Percentiles rank a stretch among this genome's conserved stretches.
phyloP scores from a whole-genome alignment of 2,113 vertebrate genomes.

The Hepsetus odoe region DNA sequence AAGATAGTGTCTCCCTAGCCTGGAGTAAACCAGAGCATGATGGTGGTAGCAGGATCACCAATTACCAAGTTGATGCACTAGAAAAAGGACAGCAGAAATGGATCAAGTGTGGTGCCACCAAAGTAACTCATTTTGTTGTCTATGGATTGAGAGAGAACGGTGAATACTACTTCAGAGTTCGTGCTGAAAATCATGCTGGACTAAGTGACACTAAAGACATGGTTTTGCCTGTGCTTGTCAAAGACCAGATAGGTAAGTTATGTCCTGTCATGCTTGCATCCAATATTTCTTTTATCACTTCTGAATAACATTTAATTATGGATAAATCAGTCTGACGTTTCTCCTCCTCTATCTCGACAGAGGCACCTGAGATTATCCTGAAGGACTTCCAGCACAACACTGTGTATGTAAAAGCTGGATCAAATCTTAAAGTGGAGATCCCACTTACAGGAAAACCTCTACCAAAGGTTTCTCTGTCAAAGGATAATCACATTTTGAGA shows the following conservation, averaged over 20 bases:
- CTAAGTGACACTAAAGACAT: constrained; percentile 91
- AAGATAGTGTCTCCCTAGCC: constrained; percentile 88
- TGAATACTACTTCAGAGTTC: constrained; percentile 96
- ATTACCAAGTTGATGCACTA: constrained; percentile 88
- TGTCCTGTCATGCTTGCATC: neutral
- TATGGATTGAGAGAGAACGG: constrained; percentile 88
- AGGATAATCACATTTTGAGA: constrained; percentile 84
- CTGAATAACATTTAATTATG: neutral
- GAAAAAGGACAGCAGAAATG: constrained; percentile 97
- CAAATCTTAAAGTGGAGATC: constrained; percentile 95
- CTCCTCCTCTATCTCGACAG: constrained; percentile 70
- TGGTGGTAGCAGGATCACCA: constrained; percentile 91
- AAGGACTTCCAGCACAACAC: constrained; percentile 92
- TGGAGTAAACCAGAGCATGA: constrained; percentile 97
- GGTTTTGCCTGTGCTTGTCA: constrained; percentile 85
- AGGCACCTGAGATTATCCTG: constrained; percentile 93
- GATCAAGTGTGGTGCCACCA: constrained; percentile 90
- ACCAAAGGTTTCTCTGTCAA: constrained; percentile 90
- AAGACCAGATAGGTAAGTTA: constrained; percentile 89
- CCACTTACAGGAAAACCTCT: constrained; percentile 89
- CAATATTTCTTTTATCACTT: constrained; percentile 11
- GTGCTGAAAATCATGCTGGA: constrained; percentile 94
- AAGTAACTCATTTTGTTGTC: constrained; percentile 84
- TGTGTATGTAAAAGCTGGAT: constrained; percentile 90
- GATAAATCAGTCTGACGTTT: neutral